These are phyloP conservation scores for Eupelmus urozonus DNA, from an alignment of 2,888 invertebrate species.

Conservation along the genomic window DNA sequence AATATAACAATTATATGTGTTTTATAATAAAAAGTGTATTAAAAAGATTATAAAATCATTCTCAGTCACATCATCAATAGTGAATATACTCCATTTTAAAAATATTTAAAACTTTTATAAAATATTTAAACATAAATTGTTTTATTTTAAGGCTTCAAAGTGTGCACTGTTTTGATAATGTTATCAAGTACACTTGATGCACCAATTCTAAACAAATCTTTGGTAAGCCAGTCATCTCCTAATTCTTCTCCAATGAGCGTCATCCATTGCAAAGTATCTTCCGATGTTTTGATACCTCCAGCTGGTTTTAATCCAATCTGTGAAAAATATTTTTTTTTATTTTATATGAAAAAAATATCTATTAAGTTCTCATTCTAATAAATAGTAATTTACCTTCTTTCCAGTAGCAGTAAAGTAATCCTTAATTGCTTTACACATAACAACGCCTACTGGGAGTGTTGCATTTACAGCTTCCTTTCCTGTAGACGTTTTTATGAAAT, in stretches of 20 bases:
- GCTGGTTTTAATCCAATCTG: conserved; percentile 98
- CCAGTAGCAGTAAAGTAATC: conserved; percentile 86
- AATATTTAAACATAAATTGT: conserved; percentile 6
- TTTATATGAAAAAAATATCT: no score
- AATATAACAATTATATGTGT: conserved; percentile 36
- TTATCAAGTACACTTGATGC: conserved; percentile 94
- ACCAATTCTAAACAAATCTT: conserved; percentile 92
- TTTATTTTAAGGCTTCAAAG: conserved; percentile 35
- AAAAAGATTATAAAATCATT: neutral
- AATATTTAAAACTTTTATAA: neutral
- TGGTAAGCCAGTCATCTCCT: conserved; percentile 91
- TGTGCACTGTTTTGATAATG: conserved; percentile 78
- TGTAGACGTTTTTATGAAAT: conserved; percentile 99
- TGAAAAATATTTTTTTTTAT: conserved; percentile 65
- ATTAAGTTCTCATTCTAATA: conserved; percentile 26
- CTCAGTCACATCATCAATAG: no score
- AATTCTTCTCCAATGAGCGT: conserved; percentile 89
- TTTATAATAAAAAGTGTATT: conserved; percentile 15
- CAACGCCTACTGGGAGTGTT: conserved; percentile 91
- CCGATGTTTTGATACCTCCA: conserved; percentile 92
- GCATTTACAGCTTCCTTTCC: conserved; percentile 98
- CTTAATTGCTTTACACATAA: conserved; percentile 96
- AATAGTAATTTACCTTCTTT: conserved; percentile 79
- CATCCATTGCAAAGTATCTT: conserved; percentile 93
- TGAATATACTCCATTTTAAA: no score